Evolutionary conservation across 2,113 vertebrate genomes (phyloP), one percentile per base, ranked within the genome.

Genomic region (Hydrochoerus hydrochaeris): DNA sequence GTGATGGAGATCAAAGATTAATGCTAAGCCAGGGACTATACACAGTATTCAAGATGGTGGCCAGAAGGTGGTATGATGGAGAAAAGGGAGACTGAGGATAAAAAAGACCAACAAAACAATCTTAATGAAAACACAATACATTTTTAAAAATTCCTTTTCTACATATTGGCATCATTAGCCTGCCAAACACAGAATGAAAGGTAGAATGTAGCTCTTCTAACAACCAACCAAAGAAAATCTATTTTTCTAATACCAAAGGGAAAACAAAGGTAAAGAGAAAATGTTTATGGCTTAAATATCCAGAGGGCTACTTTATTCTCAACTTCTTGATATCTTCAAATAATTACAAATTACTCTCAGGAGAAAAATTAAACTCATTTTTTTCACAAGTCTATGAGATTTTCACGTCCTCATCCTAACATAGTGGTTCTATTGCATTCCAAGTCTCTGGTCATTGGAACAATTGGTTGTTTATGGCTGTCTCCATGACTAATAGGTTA

Each of bases 401-500:
- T 94, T 94, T 75, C 90, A 78, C 30, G 85, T 73, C 78, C 77
- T 65, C 62, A 67, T 94, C 58, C 57, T 69, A 95, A 86, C 35
- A 46, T 83, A 85, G 78, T 89, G 90, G 38, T 75, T 94, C 85
- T 94, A 71, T 91, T 63, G 20, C 85, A 90, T 96, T 95, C 97
- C 84, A 98, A 95, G 90, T 94, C n/a, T 96, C 44, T 30, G 93
- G 96, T 94, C 97, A 91, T 84, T 97, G 97, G 97, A 98, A 98
- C 49, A 63, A 96, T 54, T 96, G 97, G 97, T 82, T 97, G 97
- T 94, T 93, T 98, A 91, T 91, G 97, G 90, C 96, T 87, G 92
- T 98, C 95, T 94, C 85, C 92, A 85, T 97, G 97, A 97, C 82
- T 91, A 97, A 97, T 90, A 78, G n/a, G 71, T 97, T 97, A 98